A percentile compares a stretch with the other conserved stretches of the same genome.
Evolutionary conservation across 2,888 invertebrate genomes (phyloP).

Genomic region (Parasteatoda lunata): DNA sequence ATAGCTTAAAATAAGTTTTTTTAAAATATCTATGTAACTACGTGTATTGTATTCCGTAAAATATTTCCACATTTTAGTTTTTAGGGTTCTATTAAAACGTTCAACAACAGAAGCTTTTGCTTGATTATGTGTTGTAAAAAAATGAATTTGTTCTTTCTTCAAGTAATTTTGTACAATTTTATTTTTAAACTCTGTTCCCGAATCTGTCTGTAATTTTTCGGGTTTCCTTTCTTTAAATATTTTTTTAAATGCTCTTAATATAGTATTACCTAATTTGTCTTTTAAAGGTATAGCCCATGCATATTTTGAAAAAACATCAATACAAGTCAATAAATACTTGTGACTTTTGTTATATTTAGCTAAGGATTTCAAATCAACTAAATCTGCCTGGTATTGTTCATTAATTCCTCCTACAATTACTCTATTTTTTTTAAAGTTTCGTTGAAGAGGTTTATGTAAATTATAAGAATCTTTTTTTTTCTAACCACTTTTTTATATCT

Average conservation of each 20-base stretch:
- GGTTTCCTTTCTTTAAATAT: conserved; percentile 68
- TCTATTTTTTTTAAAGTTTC: conserved; percentile 51
- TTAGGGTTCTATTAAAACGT: conserved; percentile 72
- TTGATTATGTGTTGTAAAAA: conserved; percentile 71
- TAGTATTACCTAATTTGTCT: conserved; percentile 69
- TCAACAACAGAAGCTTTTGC: conserved; percentile 72
- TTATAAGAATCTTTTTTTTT: conserved; percentile 52
- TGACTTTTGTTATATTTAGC: conserved; percentile 68
- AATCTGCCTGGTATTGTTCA: conserved; percentile 71
- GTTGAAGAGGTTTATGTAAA: conserved; percentile 48
- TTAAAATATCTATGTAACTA: conserved; percentile 10
- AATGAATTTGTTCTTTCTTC: conserved; percentile 67
- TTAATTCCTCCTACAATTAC: conserved; percentile 70
- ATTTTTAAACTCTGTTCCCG: conserved; percentile 70
- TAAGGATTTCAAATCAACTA: conserved; percentile 69
- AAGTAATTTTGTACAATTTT: conserved; percentile 53
- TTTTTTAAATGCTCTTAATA: conserved; percentile 66
- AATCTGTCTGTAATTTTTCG: conserved; percentile 69
- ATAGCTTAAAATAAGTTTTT: conserved; percentile 28
- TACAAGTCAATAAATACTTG: conserved; percentile 70
- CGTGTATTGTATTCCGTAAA: conserved; percentile 31
- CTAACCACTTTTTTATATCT: conserved; percentile 53
- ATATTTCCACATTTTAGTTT: conserved; percentile 68
- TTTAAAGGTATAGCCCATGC: conserved; percentile 71
- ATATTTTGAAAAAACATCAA: conserved; percentile 71